Evolutionary conservation across 2,888 invertebrate genomes (phyloP).

Genomic region (Ochlodes sylvanus): DNA sequence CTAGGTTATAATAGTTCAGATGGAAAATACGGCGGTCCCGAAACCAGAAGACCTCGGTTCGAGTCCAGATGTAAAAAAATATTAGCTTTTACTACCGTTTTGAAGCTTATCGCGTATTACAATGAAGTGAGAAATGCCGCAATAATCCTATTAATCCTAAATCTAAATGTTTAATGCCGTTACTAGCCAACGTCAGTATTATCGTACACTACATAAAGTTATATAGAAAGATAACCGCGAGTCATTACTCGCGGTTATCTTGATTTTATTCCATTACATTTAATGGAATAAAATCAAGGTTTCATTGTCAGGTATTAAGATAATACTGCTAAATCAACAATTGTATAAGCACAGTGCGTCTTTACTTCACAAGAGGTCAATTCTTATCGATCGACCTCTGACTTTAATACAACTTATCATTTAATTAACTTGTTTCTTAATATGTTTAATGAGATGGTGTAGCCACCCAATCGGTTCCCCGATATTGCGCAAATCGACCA

Average conservation of each 20-base stretch:
- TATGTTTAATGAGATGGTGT: constrained; percentile 19
- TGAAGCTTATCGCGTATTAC: too few species aligned
- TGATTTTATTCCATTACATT: too few species aligned
- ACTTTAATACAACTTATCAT: constrained; percentile 57
- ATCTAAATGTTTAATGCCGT: neutral
- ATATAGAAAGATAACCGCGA: neutral
- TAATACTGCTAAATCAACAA: constrained; percentile 7
- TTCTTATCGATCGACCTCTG: constrained; percentile 49
- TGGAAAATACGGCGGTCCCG: too few species aligned
- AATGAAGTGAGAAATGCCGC: neutral
- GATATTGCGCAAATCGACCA: constrained; percentile 30
- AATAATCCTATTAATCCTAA: neutral
- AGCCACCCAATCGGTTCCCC: constrained; percentile 28
- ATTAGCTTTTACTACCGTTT: too few species aligned
- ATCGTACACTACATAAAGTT: neutral
- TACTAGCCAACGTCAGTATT: neutral
- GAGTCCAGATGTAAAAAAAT: too few species aligned
- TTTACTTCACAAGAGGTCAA: constrained; percentile 23
- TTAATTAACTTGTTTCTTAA: constrained; percentile 56
- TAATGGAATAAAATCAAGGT: constrained; percentile 6
- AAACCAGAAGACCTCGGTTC: too few species aligned
- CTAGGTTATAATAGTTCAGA: too few species aligned
- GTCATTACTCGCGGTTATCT: too few species aligned
- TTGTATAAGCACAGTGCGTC: neutral
- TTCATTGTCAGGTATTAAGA: constrained; percentile 15